Evolutionary conservation across 2,797 vertebrate species (phyloP), one percentile per base, ranked within the genome.

Genomic region (Helicolenus hilgendorfi): DNA sequence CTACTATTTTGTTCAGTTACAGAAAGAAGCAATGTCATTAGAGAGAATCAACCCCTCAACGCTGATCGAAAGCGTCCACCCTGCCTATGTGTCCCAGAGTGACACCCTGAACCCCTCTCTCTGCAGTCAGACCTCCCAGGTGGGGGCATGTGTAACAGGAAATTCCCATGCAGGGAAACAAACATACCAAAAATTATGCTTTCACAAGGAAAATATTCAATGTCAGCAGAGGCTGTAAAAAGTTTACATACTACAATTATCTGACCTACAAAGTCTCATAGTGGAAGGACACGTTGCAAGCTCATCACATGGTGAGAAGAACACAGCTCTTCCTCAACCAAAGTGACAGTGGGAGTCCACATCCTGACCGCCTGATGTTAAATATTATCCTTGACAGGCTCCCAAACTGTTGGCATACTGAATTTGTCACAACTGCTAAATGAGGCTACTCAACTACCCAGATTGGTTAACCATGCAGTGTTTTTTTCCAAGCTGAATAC

Each of bases 401-500:
- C 56, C 77, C 86, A 89, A 68, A 77, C 68, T 83, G 27, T 68
- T 67, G 60, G 63, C 38, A 9, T 62, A 31, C 45, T 33, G 15
- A 60, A 79, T 82, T 72, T 88, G 75, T 85, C 82, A 80, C 11
- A 80, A 79, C 62, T 87, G 56, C 85, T 81, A 79, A 91, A 90
- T 78, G 53, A 89, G 64, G 55, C 67, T 56, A 59, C 58, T 65
- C 53, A 84, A 87, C 86, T 70, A 58, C 69, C 58, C 73, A 70
- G 33, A 81, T 69, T 86, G 75, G 55, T 76, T 49, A 87, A 80
- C 13, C 64, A 27, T 83, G 70, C 70, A 55, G 68, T 33, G n/a
- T 58, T 84, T 83, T 91, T 90, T 78, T 89, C 24, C 36, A 89
- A 89, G 88, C 64, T 67, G 82, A 92, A 94, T 84, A 79, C 79